Conservation (phyloP, 2,797 vertebrate genomes). For the Periophthalmus magnuspinnatus region DNA sequence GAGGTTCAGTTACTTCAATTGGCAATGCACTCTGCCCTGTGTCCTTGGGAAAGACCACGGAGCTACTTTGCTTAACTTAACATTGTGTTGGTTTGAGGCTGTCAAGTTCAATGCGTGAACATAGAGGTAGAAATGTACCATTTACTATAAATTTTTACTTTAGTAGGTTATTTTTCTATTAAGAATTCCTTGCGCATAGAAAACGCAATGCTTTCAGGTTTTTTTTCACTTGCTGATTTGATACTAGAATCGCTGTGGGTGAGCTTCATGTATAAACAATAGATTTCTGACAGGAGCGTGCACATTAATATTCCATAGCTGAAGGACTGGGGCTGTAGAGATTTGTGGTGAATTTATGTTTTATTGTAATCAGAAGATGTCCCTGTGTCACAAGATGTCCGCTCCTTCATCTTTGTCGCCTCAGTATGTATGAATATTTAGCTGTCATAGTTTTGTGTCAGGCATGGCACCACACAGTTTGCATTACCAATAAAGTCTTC, state of each 20-base stretch:
- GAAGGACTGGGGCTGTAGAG: background rate
- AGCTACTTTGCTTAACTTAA: too few relatives aligned
- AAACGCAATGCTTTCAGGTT: background rate
- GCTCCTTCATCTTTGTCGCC: background rate
- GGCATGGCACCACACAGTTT: background rate
- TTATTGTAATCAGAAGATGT: background rate
- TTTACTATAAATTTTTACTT: background rate
- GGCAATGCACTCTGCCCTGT: too few relatives aligned
- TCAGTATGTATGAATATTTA: background rate
- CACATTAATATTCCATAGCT: background rate
- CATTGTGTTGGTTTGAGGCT: too few relatives aligned
- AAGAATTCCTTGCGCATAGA: constrained; percentile 26
- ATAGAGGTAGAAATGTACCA: too few relatives aligned
- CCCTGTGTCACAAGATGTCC: background rate
- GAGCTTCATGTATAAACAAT: constrained; percentile 5
- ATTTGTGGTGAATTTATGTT: background rate
- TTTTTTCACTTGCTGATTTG: background rate
- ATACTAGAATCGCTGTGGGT: background rate
- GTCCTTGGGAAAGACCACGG: too few relatives aligned
- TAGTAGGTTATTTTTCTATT: constrained; percentile 6
- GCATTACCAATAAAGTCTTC: background rate
- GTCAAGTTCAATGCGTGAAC: too few relatives aligned
- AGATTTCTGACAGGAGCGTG: background rate
- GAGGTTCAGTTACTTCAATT: too few relatives aligned
- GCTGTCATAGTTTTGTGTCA: background rate